Evolutionary conservation across 2,888 invertebrate genomes (phyloP), one percentile per base, ranked within the genome.

Genomic region (Aphidoletes aphidimyza): DNA sequence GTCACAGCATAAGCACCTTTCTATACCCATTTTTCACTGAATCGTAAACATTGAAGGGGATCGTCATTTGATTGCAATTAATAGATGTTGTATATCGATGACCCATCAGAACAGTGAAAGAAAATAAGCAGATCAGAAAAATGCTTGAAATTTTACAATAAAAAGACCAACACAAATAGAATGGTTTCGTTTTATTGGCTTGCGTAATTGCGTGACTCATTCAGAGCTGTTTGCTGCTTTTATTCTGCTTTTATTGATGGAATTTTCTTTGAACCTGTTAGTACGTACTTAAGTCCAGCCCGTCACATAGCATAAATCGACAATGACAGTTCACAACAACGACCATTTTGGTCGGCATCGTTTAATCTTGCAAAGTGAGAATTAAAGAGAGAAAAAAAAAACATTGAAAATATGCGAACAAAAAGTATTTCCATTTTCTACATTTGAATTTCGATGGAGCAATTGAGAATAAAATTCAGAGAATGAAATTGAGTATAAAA

Each of bases 221-320:
- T 69, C 14, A 14, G 30, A 0, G n/a, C n/a, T 14, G 11, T 69
- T 30, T 69, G 30, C 26, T 69, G n/a, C n/a, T n/a, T n/a, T n/a
- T n/a, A n/a, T 30, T 0, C 17, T 26, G 30, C 22, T 54, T 54
- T 54, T 11, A 69, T 30, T 30, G 26, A 54, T 69, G 69, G 69
- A 69, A 69, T 69, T 69, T 69, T 17, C 26, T 5, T 6, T 34
- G 69, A 69, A 69, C 69, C 69, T 69, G 69, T 69, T 69, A 14
- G 11, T 69, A 30, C 14, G 9, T 30, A 14, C n/a, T 5, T 22
- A 19, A 54, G 22, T 26, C 5, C n/a, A 54, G 22, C n/a, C 54
- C n/a, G 5, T 5, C 54, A 26, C 54, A 54, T 3, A 69, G 30
- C 34, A n/a, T 30, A 30, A 69, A 30, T 30, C 30, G 69, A 34